phyloP scores from a whole-genome alignment of 2,797 vertebrate species.

The Mus spretus region DNA sequence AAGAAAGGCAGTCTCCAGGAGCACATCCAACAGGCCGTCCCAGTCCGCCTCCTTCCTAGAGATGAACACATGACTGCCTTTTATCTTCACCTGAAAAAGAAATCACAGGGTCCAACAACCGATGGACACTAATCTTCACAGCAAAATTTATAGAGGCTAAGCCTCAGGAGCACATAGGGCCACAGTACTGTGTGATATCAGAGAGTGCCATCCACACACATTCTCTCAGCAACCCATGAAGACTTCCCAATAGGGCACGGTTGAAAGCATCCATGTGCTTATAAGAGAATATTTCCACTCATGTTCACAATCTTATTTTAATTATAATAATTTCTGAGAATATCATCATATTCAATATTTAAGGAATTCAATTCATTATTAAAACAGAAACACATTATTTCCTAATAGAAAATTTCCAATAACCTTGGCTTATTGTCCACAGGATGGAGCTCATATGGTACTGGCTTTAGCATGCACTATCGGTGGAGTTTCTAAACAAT shows the following conservation, averaged over 20 bases:
- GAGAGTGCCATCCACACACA: not conserved
- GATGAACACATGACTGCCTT: not conserved
- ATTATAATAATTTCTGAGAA: slow-evolving; percentile 35
- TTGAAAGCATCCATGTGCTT: not conserved
- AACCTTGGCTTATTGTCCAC: slow-evolving; percentile 23
- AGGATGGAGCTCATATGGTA: not conserved
- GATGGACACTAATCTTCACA: slow-evolving; percentile 12
- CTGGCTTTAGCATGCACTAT: not conserved
- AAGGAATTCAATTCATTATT: slow-evolving; percentile 39
- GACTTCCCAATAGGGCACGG: not conserved
- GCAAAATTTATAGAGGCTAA: not conserved
- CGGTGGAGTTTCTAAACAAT: slow-evolving; percentile 51
- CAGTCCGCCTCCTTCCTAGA: not conserved
- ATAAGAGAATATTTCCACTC: slow-evolving; percentile 37
- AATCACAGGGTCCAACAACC: slow-evolving; percentile 28
- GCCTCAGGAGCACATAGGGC: not conserved
- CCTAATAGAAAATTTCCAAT: slow-evolving; percentile 31
- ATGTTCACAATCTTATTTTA: slow-evolving; percentile 52
- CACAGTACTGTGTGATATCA: not conserved
- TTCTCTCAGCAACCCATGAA: not conserved
- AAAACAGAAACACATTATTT: slow-evolving; percentile 48
- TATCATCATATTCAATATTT: slow-evolving; percentile 46
- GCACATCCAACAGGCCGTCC: not conserved
- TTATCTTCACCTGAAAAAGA: slow-evolving; percentile 40
- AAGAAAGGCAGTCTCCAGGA: not conserved